Base-by-base conservation (phyloP, 2,888 invertebrate genomes). In the Andrena minutula region DNA sequence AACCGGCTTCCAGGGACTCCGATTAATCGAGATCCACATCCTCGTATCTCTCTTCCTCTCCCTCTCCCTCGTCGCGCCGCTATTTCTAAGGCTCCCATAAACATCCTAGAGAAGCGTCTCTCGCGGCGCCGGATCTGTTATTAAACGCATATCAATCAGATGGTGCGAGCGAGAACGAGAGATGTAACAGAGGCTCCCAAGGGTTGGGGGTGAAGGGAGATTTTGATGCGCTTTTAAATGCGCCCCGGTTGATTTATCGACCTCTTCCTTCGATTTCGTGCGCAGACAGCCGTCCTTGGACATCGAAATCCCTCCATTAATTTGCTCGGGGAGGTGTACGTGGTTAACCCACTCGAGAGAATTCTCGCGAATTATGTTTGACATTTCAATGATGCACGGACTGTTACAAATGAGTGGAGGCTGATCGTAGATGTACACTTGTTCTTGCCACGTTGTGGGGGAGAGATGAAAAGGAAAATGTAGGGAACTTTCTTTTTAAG, bases 91-190 rank as follows among this genome's bases (percentile, higher is more conserved):
- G 65, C 60, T 53, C n/a, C 70, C 87, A 85, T 88, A 89, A 89
- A 90, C 81, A 82, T 82, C 81, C 88, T 86, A 85, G 82, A 83
- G 75, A 74, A 82, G 73, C 61, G 77, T 66, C 82, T 86, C 81
- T 82, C 78, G 80, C 81, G 84, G 86, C 82, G 58, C 80, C 73
- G 76, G 75, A 83, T 89, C 91, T 93, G 91, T 93, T 92, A 93
- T 93, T 93, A 93, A 92, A 91, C 89, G 91, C 91, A 88, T 93
- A 93, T 93, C 92, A 93, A 93, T 93, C 92, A 93, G 92, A 83
- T 87, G 81, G 80, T 56, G 72, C 16, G 58, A 60, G 63, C 23
- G 49, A 47, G n/a, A 35, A 30, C 51, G 30, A 53, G 23, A n/a
- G 56, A 41, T 32, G 41, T 49, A 26, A n/a, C 10, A 7, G 10